Evolutionary conservation across 2,113 vertebrate species (phyloP).

Genomic region (Syngnathus scovelli): DNA sequence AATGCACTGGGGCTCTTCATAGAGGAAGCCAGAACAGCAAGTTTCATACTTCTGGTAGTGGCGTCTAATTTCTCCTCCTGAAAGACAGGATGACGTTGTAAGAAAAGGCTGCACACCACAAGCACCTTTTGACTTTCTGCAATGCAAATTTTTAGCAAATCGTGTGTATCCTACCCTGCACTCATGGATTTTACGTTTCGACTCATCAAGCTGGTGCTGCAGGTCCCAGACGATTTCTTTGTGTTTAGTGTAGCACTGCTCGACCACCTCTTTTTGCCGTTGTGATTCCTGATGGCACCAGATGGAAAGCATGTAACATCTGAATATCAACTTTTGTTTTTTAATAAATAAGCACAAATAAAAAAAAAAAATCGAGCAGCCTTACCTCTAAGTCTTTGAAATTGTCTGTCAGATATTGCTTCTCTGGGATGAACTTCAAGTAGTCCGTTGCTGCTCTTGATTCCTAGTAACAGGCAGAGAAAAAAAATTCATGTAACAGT

Average conservation of each 20-base stretch:
- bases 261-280: conserved; percentile 70
- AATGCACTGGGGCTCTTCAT: conserved; percentile 62
- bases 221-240: conserved; percentile 77
- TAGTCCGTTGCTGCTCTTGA: conserved; percentile 81
- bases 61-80: conserved; percentile 76
- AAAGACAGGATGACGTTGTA: conserved; percentile 17
- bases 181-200: conserved; percentile 71
- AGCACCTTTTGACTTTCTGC: neutral
- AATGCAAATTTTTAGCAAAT: too few relatives aligned
- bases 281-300: conserved; percentile 69
- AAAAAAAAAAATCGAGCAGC: neutral
- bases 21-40: conserved; percentile 67
- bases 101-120: neutral
- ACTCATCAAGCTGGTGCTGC: conserved; percentile 78
- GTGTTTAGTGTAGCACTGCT: conserved; percentile 76
- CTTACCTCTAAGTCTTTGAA: conserved; percentile 78
- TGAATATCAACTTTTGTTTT: neutral
- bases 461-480: conserved; percentile 64
- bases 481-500: neutral
- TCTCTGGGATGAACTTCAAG: conserved; percentile 87
- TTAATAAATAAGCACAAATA: neutral
- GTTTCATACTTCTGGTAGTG: conserved; percentile 59
- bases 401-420: conserved; percentile 79
- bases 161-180: conserved; percentile 67
- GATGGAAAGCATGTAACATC: neutral